Evolutionary conservation across 2,113 vertebrate species (phyloP), one percentile per base, ranked within the genome.

Genomic region (Pygathrix nemaeus): DNA sequence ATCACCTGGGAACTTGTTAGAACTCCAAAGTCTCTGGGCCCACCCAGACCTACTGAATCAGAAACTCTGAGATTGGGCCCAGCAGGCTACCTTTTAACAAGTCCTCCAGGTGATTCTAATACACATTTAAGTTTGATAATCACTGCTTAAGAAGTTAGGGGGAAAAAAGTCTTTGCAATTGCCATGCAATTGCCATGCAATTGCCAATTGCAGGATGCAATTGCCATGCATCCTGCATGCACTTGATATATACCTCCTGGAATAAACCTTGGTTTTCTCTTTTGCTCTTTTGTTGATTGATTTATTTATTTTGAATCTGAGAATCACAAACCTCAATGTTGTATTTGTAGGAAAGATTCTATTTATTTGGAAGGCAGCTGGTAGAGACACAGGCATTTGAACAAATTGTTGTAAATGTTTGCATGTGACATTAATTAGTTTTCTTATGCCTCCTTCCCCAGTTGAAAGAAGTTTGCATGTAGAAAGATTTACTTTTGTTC

Each of bases 401-500:
- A 95, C 45, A 73, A 88, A 86, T 59, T 68, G 59, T 52, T 94
- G 57, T 79, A 90, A 79, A 94, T 88, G 66, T 32, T 55, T 95
- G n/a, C 35, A 83, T 68, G 9, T 95, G 81, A 86, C 57, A 90
- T 57, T 68, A 57, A 66, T 84, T 85, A 89, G 38, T 86, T 95
- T 38, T 91, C 4, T 97, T 35, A 73, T 1, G 2, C 57, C 21
- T 94, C 10, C 5, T 79, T 80, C 27, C 43, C 21, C 84, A 87
- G 84, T 55, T 70, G 55, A 86, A 96, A 96, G 82, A 66, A 17
- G 1, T 83, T 59, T 95, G 32, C 35, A 88, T 86, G 11, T 79
- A 21, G 79, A 80, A 94, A 61, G 80, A n/a, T 93, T 95, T 80
- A 48, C 78, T 91, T 93, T 91, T 80, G 40, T 92, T 96, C 52